Evolutionary conservation across 2,888 invertebrate species (phyloP), one percentile per base, ranked within the genome.

Genomic region (Polyploca ridens): DNA sequence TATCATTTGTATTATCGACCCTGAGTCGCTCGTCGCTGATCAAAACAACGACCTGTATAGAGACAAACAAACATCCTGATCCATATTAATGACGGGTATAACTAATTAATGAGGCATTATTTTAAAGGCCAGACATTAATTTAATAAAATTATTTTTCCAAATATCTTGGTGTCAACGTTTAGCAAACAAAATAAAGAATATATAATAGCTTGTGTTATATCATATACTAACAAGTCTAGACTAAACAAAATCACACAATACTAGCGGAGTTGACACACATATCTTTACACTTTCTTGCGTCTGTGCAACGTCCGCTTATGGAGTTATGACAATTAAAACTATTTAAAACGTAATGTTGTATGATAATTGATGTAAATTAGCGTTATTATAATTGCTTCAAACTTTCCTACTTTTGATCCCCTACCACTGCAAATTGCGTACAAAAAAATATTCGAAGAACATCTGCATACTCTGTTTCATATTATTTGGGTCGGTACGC

Each of bases 251-350:
- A 61, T 41, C 33, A 33, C 58, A 59, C 35, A 33, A 33, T 33
- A n/a, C 33, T n/a, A n/a, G 35, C 14, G 27, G 58, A 33, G 35
- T 35, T 59, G 35, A 59, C 33, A 59, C 14, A 59, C 58, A 33
- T 33, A 49, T 46, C 27, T 46, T 62, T n/a, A 62, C 62, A 49
- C 49, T 49, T 62, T 49, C 46, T 54, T 62, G 62, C 46, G 46
- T 33, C 58, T 59, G 41, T 27, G 49, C 49, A 62, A 14, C 49
- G 33, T 11, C 62, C 49, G 35, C 58, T 59, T 33, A 33, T 59
- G 35, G 46, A 33, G 46, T 33, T 33, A 49, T n/a, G 16, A 41
- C 61, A 61, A 61, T 61, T 61, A 61, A 38, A 61, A 61, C 61
- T 44, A 61, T 44, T 61, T 61, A 61, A 38, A 61, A 61, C 61